Percentiles rank a stretch among this genome's conserved stretches.
These are phyloP conservation scores for Microvelia longipes DNA, from an alignment of 1,140 invertebrate species.

Conservation along the genomic window DNA sequence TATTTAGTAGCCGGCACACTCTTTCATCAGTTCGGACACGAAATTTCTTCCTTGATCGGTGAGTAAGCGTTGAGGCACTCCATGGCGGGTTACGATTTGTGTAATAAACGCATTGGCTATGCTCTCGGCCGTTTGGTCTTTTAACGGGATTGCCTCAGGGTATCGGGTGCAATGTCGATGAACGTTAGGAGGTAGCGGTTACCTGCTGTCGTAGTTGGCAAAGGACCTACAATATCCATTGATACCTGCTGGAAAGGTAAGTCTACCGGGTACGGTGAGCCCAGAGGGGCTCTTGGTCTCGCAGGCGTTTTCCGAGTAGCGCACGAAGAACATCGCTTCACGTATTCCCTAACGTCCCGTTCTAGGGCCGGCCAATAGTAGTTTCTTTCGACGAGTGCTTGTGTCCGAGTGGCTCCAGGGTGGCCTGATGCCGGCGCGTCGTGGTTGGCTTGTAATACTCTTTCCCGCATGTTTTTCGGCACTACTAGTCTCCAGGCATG, in stretches of 20 bases:
- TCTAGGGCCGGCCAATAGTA: neutral
- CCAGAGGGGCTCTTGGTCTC: neutral
- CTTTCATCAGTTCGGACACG: conserved; percentile 8
- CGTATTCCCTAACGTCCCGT: neutral
- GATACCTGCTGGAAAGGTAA: neutral
- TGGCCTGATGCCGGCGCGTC: neutral
- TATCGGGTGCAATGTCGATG: conserved; percentile 24
- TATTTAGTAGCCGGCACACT: conserved; percentile 9
- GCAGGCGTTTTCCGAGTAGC: neutral
- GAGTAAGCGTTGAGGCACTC: conserved; percentile 17
- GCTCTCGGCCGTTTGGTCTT: conserved; percentile 20
- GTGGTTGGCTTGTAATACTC: neutral
- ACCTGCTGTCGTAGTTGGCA: conserved; percentile 13
- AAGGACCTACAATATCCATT: conserved; percentile 17
- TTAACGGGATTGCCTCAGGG: conserved; percentile 19
- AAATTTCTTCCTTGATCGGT: conserved; percentile 21
- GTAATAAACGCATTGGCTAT: conserved; percentile 17
- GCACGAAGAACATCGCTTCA: neutral
- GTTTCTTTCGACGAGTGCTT: neutral
- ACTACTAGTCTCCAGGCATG: neutral
- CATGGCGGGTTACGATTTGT: conserved; percentile 20
- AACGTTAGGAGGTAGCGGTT: conserved; percentile 24
- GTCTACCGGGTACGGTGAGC: neutral
- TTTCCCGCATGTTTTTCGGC: neutral
- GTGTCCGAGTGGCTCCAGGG: neutral